Evolutionary conservation across 2,113 vertebrate genomes (phyloP).

Genomic region (Cacatua alba): DNA sequence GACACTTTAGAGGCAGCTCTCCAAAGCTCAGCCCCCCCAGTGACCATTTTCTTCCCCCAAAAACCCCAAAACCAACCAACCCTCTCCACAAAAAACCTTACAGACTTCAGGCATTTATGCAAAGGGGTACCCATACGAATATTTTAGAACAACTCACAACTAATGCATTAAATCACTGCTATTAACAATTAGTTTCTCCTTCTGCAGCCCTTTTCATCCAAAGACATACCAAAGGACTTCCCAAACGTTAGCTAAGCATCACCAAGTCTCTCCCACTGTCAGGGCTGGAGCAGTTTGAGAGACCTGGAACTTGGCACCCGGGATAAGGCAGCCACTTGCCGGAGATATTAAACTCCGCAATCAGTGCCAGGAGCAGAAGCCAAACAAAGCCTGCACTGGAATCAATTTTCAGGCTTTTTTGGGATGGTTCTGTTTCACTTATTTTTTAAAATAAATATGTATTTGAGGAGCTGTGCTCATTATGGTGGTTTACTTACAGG

Average conservation of each 20-base stretch:
- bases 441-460: constrained; percentile 56
- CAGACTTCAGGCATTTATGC: background rate
- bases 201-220: background rate
- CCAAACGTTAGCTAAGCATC: background rate
- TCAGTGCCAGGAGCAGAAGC: constrained; percentile 34
- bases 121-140: background rate
- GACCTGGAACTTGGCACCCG: background rate
- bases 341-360: constrained; percentile 1
- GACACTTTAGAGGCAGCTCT: background rate
- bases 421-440: constrained; percentile 49
- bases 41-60: background rate
- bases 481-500: background rate
- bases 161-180: background rate
- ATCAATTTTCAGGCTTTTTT: constrained; percentile 65
- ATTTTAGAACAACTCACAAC: background rate
- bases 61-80: background rate
- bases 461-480: constrained; percentile 40
- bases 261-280: accelerated
- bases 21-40: background rate
- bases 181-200: background rate
- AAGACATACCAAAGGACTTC: background rate
- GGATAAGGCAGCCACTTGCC: background rate
- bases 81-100: background rate
- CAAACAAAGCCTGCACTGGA: constrained; percentile 51
- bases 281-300: background rate